These are phyloP conservation scores for Dromococcyx pavoninus DNA, from an alignment of 2,797 vertebrate genomes.

Conservation along the genomic window DNA sequence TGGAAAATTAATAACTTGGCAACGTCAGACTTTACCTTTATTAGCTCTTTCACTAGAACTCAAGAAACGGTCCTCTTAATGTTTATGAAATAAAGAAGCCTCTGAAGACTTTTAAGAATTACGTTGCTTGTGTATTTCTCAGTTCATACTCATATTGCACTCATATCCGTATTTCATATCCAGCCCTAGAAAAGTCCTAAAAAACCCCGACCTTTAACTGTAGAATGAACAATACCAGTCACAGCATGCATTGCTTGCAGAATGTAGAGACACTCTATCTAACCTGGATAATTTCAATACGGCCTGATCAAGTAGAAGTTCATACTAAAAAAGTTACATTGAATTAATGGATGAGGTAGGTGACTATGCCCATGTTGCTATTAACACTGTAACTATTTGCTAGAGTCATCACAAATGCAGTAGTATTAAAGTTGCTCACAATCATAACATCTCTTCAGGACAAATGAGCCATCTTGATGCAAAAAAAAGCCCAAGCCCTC, in stretches of 20 bases:
- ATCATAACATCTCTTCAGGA: background rate
- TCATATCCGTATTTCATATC: background rate
- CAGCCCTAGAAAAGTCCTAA: background rate
- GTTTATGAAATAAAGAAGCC: background rate
- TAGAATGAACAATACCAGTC: background rate
- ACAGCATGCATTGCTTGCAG: background rate
- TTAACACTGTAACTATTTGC: background rate
- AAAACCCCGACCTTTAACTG: background rate
- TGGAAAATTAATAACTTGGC: conserved; percentile 34
- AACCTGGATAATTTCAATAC: background rate
- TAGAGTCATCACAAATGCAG: background rate
- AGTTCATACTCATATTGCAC: background rate
- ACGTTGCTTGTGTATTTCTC: background rate
- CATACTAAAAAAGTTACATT: background rate
- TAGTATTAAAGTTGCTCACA: background rate
- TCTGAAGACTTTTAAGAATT: background rate
- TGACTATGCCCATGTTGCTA: accelerated
- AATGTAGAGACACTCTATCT: background rate
- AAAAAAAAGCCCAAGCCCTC: background rate
- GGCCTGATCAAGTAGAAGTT: background rate
- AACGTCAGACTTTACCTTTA: background rate
- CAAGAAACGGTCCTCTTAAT: background rate
- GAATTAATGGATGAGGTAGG: background rate
- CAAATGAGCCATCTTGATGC: background rate
- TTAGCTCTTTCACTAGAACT: background rate